Base-by-base conservation (phyloP, 2,113 vertebrate genomes). In the Vireo altiloquus region DNA sequence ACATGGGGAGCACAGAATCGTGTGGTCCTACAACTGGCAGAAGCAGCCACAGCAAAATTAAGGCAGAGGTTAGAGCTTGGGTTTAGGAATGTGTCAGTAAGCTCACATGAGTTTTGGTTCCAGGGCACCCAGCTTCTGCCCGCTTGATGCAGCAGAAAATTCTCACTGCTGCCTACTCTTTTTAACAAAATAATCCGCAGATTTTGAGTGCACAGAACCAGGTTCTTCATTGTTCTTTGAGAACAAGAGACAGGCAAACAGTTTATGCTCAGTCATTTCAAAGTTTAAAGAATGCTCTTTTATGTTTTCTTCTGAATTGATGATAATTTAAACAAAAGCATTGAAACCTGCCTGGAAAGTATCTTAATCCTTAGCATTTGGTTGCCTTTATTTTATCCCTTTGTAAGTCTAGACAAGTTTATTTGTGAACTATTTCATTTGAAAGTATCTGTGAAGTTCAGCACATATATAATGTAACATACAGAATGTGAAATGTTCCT, bases 341-440 rank as follows among this genome's bases (percentile, higher is more conserved):
- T 93, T 96, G 86, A 71, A 96, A 59, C 19, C 83, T 85, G 61
- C 60, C 49, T 90, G 19, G 46, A 92, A 94, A 94, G 15, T 60
- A 82, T 82, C 82, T 86, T 94, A 92, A 97, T 93, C 89, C 46
- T 63, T n/a, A 76, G 35, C 11, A n/a, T 92, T 97, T 95, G 37
- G 16, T 96, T 94, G 59, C 40, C 13, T 94, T 86, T 93, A 78
- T 84, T 96, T 95, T 94, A n/a, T 88, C 21, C 22, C 27, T 87
- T 96, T 65, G 27, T 79, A 97, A 31, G 33, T 94, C 65, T 96
- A 95, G 59, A 70, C 49, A 93, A 92, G 90, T 78, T 94, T 94
- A 91, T 94, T 84, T 94, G 44, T 68, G 84, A 96, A 90, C 82
- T 88, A 87, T 84, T 96, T 91, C 68, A 74, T 92, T 96, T 95